Percentiles rank a stretch among this genome's conserved stretches.
Evolutionary conservation across 2,888 invertebrate species (phyloP).

Genomic region (Apotomis turbidana): DNA sequence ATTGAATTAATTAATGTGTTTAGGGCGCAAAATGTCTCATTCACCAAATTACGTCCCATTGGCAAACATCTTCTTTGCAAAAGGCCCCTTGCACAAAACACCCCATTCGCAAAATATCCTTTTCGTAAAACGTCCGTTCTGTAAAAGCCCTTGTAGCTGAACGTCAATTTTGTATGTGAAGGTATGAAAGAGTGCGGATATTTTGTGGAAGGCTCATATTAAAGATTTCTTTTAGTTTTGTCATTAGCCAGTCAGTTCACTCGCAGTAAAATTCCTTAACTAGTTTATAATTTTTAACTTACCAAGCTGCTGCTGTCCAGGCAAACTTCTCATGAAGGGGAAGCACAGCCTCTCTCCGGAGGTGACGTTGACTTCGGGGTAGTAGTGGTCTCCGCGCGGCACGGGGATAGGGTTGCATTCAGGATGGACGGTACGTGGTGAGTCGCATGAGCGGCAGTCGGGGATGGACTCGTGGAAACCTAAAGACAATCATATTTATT

Average conservation of each 20-base stretch:
- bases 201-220: too few relatives aligned
- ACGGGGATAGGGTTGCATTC: slow-evolving; percentile 97
- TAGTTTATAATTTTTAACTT: slow-evolving; percentile 43
- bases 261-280: too few relatives aligned
- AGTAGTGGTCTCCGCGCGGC: slow-evolving; percentile 94
- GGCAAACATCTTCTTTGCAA: too few relatives aligned
- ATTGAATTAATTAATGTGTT: not conserved
- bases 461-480: slow-evolving; percentile 95
- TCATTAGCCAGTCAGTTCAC: too few relatives aligned
- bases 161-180: too few relatives aligned
- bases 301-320: slow-evolving; percentile 94
- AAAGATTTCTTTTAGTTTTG: too few relatives aligned
- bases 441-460: slow-evolving; percentile 94
- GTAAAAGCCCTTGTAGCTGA: too few relatives aligned
- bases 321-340: slow-evolving; percentile 96
- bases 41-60: too few relatives aligned
- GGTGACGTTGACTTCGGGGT: slow-evolving; percentile 92
- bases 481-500: slow-evolving; percentile 47
- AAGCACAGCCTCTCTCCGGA: slow-evolving; percentile 94
- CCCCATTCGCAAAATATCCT: too few relatives aligned
- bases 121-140: too few relatives aligned
- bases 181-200: too few relatives aligned
- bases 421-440: slow-evolving; percentile 93
- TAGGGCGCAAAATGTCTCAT: not conserved
- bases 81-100: too few relatives aligned